phyloP scores from a whole-genome alignment of 1,140 invertebrate genomes.

The Apis florea region DNA sequence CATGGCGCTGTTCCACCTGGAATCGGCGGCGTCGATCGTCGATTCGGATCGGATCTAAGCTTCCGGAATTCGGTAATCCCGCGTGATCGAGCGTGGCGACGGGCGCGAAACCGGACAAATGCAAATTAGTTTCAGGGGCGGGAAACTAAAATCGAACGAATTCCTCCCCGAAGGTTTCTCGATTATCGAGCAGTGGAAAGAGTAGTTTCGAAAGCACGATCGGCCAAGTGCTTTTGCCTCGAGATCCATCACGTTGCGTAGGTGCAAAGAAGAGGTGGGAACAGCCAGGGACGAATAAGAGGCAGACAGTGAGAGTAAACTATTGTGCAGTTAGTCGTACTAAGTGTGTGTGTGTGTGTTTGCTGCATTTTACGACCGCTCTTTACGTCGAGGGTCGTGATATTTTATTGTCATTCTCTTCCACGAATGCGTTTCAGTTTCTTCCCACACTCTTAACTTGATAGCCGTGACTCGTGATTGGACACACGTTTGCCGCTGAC shows the following conservation, averaged over 20 bases:
- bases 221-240: slow-evolving; percentile 33
- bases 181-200: slow-evolving; percentile 10
- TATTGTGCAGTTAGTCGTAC: slow-evolving; percentile 45
- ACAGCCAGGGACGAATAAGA: background rate
- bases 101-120: slow-evolving; percentile 20
- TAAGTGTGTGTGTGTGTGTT: background rate
- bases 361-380: slow-evolving; percentile 60
- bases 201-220: slow-evolving; percentile 54
- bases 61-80: background rate
- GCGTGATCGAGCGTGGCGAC: background rate
- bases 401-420: slow-evolving; percentile 50
- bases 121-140: slow-evolving; percentile 26
- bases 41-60: background rate
- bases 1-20: background rate
- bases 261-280: background rate
- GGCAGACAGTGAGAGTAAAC: slow-evolving; percentile 29
- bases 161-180: slow-evolving; percentile 24
- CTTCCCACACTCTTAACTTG: background rate
- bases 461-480: slow-evolving; percentile 40
- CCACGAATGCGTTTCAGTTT: slow-evolving; percentile 1
- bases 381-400: slow-evolving; percentile 47
- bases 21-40: background rate
- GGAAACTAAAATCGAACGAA: slow-evolving; percentile 22
- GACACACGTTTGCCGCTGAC: slow-evolving; percentile 49
- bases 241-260: slow-evolving; percentile 42